Evolutionary conservation across 2,113 vertebrate species (phyloP), one percentile per base, ranked within the genome.

Genomic region (Climacteris rufus): DNA sequence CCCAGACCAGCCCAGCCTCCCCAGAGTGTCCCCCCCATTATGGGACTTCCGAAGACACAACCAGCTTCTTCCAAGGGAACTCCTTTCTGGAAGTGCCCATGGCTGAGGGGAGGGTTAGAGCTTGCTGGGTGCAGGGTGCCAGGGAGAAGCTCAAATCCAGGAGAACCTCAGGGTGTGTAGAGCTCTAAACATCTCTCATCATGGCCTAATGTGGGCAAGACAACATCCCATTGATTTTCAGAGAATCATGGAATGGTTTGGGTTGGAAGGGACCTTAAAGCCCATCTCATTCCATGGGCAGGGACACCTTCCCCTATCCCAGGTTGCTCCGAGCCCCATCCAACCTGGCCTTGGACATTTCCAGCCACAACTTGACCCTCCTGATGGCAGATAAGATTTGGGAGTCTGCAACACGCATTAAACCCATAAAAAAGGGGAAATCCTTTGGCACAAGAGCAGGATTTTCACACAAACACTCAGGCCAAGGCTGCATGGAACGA

Each of bases 151-250:
- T 65, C 50, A 19, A 18, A 17, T 3, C n/a, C 61, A 66, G 40
- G 20, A 57, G n/a, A 90, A 13, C 25, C 65, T 3, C 12, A 42
- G 39, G 53, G 5, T 11, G 24, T n/a, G 64, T 8, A 33, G 28
- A 89, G 33, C 56, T 52, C 11, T 5, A 11, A 50, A 44, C 2
- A 53, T 6, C 56, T 50, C 64, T 47, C 33, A 2, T 9, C 1
- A 0, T 0, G 0, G 17, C 69, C 42, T 25, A 39, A 63, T 0
- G 0, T 0, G 1, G 27, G 12, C 4, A 31, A 33, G 39, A 19
- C 10, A 47, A 24, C 4, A 13, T 4, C 20, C 16, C 27, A 3
- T 0, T 9, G 8, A 19, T 39, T 19, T 8, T 6, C 27, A 11
- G 45, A 24, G 68, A 59, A 33, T 16, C 19, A 2, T 0, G 60